These are phyloP conservation scores for Dipus sagitta DNA, from an alignment of 2,797 vertebrate species.

Conservation along the genomic window DNA sequence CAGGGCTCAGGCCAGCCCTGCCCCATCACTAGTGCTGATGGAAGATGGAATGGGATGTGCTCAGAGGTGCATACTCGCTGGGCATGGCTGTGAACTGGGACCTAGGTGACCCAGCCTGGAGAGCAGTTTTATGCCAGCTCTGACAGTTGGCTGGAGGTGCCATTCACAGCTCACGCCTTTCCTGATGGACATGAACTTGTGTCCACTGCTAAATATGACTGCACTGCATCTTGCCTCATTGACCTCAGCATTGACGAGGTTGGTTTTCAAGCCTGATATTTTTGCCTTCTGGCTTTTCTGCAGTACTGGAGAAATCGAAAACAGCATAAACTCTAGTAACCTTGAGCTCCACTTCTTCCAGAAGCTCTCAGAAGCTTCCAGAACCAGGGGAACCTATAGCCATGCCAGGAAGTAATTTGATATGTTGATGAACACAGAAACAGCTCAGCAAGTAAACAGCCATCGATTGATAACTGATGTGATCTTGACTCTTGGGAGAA, in stretches of 20 bases:
- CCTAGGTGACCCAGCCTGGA: background rate
- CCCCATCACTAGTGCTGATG: background rate
- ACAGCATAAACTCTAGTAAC: slow-evolving; percentile 45
- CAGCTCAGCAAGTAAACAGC: background rate
- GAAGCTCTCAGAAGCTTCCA: background rate
- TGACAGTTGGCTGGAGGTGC: too few species aligned
- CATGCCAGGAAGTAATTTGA: background rate
- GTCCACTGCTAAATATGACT: background rate
- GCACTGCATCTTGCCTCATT: background rate
- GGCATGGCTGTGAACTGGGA: too few species aligned
- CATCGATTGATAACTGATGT: background rate
- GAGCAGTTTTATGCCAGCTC: background rate
- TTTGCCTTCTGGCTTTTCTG: too few species aligned
- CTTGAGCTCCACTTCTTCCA: background rate
- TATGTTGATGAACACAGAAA: background rate
- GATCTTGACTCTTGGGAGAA: background rate
- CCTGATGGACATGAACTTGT: background rate
- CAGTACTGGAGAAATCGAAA: background rate
- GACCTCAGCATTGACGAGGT: too few species aligned
- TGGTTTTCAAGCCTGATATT: background rate
- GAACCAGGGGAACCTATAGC: background rate
- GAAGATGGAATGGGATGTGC: too few species aligned
- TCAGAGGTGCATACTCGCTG: too few species aligned
- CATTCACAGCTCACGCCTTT: background rate
- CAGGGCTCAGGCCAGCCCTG: background rate